A percentile compares a stretch with the other conserved stretches of the same genome.
Conservation (phyloP, 2,888 invertebrate genomes). For the Tachina lurida region DNA sequence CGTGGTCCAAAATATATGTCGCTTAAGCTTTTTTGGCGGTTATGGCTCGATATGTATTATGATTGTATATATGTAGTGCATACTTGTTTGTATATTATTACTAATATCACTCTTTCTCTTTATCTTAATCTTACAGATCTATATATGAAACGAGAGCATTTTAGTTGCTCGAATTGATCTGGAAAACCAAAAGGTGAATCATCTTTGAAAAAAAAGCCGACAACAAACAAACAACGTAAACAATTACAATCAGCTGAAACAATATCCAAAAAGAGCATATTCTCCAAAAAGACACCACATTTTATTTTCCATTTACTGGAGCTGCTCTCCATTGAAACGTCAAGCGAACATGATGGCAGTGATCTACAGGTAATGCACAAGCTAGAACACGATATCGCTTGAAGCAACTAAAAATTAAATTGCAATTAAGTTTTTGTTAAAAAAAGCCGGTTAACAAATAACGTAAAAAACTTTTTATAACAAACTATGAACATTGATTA, state of each 20-base stretch:
- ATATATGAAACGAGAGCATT: constrained; percentile 31
- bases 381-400: constrained; percentile 65
- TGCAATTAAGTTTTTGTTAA: neutral
- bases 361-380: constrained; percentile 80
- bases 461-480: neutral
- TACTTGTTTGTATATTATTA: constrained; percentile 17
- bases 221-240: constrained; percentile 37
- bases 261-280: constrained; percentile 38
- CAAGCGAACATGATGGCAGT: constrained; percentile 76
- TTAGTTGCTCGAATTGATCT: constrained; percentile 47
- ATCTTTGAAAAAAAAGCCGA: constrained; percentile 25
- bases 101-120: constrained; percentile 40
- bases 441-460: constrained; percentile 51
- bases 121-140: constrained; percentile 67
- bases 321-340: constrained; percentile 57
- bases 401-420: constrained; percentile 22
- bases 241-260: constrained; percentile 33
- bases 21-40: no score
- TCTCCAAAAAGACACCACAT: constrained; percentile 47
- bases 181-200: constrained; percentile 60
- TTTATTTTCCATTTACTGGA: constrained; percentile 52
- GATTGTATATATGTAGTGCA: neutral
- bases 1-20: no score
- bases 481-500: no score
- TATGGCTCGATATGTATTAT: no score